Percentiles rank a stretch among this genome's conserved stretches.
Evolutionary conservation across 2,888 invertebrate genomes (phyloP).

Genomic region (Dascillus cervinus): DNA sequence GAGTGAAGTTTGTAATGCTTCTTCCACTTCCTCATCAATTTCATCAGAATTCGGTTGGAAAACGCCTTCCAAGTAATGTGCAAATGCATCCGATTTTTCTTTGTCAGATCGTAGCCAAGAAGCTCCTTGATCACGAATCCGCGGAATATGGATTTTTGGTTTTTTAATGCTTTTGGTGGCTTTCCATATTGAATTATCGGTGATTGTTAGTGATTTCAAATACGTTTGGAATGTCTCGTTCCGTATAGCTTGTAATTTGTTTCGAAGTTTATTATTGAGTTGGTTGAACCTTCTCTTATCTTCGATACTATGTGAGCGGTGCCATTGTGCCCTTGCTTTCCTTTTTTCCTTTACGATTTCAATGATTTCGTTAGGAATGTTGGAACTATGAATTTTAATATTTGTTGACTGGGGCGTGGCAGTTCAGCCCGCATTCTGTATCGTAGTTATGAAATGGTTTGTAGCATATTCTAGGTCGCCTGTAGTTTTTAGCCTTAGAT

Average conservation of each 20-base stretch:
- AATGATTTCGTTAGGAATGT: slow-evolving; percentile 1
- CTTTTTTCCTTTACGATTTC: slow-evolving; percentile 5
- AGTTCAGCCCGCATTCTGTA: slow-evolving; percentile 3
- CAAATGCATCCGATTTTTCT: too few relatives aligned
- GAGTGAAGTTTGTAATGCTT: too few relatives aligned
- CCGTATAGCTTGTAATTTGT: slow-evolving; percentile 2
- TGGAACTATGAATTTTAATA: slow-evolving; percentile 1
- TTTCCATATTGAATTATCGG: slow-evolving; percentile 5
- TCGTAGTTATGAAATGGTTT: slow-evolving; percentile 2
- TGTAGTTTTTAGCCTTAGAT: slow-evolving; percentile 4
- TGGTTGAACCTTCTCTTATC: slow-evolving; percentile 4
- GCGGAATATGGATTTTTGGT: slow-evolving; percentile 3
- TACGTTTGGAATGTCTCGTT: slow-evolving; percentile 4
- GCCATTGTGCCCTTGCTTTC: slow-evolving; percentile 2
- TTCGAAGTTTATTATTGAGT: slow-evolving; percentile 1
- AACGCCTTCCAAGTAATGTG: too few relatives aligned
- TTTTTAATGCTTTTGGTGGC: slow-evolving; percentile 1
- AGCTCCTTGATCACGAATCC: slow-evolving; percentile 2
- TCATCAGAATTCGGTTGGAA: too few relatives aligned
- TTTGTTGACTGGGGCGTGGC: slow-evolving; percentile 1
- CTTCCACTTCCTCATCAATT: too few relatives aligned
- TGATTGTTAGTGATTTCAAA: slow-evolving; percentile 3
- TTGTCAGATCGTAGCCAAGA: too few relatives aligned
- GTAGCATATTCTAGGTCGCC: slow-evolving; percentile 2
- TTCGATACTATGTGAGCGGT: slow-evolving; percentile 2